Evolutionary conservation across 2,888 invertebrate genomes (phyloP), one percentile per base, ranked within the genome.

Genomic region (Heteropelma amictum): DNA sequence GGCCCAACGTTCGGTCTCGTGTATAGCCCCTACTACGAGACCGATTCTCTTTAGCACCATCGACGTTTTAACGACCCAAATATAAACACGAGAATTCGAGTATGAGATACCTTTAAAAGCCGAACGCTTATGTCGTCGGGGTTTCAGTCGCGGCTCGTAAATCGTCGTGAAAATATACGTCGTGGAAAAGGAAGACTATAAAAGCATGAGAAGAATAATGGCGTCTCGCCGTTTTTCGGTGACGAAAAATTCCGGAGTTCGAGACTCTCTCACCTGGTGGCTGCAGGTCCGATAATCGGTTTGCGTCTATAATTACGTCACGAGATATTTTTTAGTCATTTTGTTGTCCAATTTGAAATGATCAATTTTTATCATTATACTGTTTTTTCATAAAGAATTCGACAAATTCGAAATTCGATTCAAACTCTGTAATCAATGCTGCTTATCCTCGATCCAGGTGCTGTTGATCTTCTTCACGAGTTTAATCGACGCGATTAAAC

Each of bases 21-120:
- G 35, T 63, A 56, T 69, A n/a, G n/a, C n/a, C 69, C 63, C 69
- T 47, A 21, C 47, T 47, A 23, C 61, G 3, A 12, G 14, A n/a
- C n/a, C 47, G 19, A n/a, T 8, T 30, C 42, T 19, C 12, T 47
- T 35, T 10, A 35, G n/a, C 21, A 26, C 28, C 63, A 49, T 38
- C 49, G 56, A 58, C 61, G 35, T 58, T 60, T 61, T 45, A 65
- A 75, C 69, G 75, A 70, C 72, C n/a, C n/a, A n/a, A n/a, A n/a
- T n/a, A n/a, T n/a, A 72, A 75, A 64, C 65, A 68, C 64, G 63
- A 77, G 76, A 78, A 79, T 79, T 78, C 68, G 38, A n/a, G n/a
- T 58, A 64, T 12, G 45, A 45, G 64, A 60, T 72, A n/a, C 74
- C 83, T 82, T 85, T 85, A 85, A 84, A 85, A 85, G 79, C 75